Evolutionary conservation across 2,113 vertebrate species (phyloP).

Genomic region (Tetrax tetrax): DNA sequence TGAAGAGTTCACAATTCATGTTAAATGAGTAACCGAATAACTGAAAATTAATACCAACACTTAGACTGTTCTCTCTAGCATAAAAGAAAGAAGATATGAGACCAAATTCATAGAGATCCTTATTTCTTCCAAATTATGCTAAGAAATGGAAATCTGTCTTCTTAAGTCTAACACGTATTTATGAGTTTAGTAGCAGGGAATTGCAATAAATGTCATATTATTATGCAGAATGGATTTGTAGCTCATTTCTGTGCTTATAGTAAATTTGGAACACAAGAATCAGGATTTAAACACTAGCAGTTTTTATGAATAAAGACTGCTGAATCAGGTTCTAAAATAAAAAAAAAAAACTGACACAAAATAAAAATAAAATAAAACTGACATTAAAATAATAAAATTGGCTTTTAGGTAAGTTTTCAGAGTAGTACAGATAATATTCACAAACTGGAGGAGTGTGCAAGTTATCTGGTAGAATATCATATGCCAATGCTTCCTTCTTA

Average conservation of each 20-base stretch:
- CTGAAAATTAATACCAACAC: neutral
- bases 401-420: neutral
- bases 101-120: neutral
- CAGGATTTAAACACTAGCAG: neutral
- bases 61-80: neutral
- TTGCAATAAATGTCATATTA: constrained; percentile 3
- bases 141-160: neutral
- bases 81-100: neutral
- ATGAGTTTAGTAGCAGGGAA: neutral
- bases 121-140: neutral
- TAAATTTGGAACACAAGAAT: neutral
- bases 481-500: constrained; percentile 71
- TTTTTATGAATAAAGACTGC: neutral
- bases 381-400: neutral
- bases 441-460: constrained; percentile 8
- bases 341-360: neutral
- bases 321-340: neutral
- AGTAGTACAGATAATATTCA: neutral
- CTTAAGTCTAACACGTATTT: neutral
- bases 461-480: constrained; percentile 61
- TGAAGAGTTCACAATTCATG: neutral
- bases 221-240: constrained; percentile 16
- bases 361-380: neutral
- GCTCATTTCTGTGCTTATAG: neutral
- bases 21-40: neutral